These are phyloP conservation scores for Parnassius glacialis DNA, from an alignment of 2,888 invertebrate species.

Conservation along the genomic window DNA sequence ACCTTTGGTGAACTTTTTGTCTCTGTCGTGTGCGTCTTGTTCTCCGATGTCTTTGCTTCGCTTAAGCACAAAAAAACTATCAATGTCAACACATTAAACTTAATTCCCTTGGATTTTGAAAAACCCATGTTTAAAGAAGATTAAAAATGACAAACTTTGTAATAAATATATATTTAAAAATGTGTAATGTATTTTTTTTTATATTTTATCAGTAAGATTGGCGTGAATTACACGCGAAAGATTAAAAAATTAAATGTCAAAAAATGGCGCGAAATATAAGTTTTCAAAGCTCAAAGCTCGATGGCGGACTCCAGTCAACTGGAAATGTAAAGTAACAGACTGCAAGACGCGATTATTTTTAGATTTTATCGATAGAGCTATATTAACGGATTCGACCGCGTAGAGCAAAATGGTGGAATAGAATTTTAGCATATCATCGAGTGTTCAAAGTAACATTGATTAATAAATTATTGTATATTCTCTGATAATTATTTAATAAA, in stretches of 20 bases:
- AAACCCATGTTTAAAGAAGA: constrained; percentile 11
- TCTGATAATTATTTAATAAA: constrained; percentile 17
- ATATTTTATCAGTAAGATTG: neutral
- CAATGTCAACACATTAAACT: constrained; percentile 17
- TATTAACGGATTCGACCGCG: constrained; percentile 17
- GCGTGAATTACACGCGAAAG: neutral
- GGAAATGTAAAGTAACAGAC: constrained; percentile 15
- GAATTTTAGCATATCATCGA: constrained; percentile 38
- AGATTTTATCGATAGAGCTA: constrained; percentile 22
- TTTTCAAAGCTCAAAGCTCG: constrained; percentile 16
- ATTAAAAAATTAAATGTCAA: constrained; percentile 7
- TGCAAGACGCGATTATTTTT: constrained; percentile 23
- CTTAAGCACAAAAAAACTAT: constrained; percentile 16
- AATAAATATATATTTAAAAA: no score
- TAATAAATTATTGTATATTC: constrained; percentile 6
- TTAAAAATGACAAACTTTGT: no score
- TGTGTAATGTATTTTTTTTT: no score
- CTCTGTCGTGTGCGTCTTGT: constrained; percentile 17
- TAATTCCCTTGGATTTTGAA: constrained; percentile 5
- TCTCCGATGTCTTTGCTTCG: constrained; percentile 18
- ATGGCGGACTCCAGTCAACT: constrained; percentile 24
- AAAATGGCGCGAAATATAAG: constrained; percentile 8
- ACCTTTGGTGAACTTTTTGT: constrained; percentile 22
- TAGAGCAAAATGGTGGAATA: constrained; percentile 13
- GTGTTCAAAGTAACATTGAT: constrained; percentile 26